phyloP scores from a whole-genome alignment of 2,797 vertebrate genomes.

The Anniella stebbinsi region DNA sequence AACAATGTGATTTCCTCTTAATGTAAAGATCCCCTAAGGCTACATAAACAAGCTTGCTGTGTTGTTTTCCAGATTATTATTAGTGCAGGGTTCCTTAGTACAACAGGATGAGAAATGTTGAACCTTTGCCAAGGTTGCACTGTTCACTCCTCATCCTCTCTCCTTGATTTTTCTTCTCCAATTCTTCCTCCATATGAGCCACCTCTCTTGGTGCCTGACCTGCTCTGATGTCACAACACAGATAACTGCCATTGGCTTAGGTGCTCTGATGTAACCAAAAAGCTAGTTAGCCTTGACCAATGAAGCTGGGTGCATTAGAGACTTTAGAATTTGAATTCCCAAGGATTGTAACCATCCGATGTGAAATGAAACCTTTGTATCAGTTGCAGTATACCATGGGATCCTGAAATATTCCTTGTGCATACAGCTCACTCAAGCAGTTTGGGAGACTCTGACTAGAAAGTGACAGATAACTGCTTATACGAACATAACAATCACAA shows the following conservation, averaged over 20 bases:
- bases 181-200: not conserved
- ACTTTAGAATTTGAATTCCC: not conserved
- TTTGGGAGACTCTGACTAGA: not conserved
- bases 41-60: not conserved
- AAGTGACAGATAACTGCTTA: not conserved
- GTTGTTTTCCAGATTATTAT: not conserved
- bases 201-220: not conserved
- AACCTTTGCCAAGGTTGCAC: not conserved
- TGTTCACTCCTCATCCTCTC: not conserved
- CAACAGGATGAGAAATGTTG: not conserved
- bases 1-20: too few species aligned
- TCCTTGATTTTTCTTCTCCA: not conserved
- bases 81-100: not conserved
- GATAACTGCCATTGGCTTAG: not conserved
- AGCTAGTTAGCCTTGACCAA: not conserved
- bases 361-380: not conserved
- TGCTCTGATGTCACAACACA: not conserved
- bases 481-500: not conserved
- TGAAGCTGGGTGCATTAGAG: not conserved
- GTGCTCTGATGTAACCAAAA: not conserved
- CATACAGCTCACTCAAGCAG: not conserved
- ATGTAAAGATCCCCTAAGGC: not conserved
- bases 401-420: not conserved
- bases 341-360: not conserved
- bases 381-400: not conserved